A percentile compares a stretch with the other conserved stretches of the same genome.
These are phyloP conservation scores for Lasioglossum figueresi DNA, from an alignment of 2,888 invertebrate genomes.

Conservation along the genomic window DNA sequence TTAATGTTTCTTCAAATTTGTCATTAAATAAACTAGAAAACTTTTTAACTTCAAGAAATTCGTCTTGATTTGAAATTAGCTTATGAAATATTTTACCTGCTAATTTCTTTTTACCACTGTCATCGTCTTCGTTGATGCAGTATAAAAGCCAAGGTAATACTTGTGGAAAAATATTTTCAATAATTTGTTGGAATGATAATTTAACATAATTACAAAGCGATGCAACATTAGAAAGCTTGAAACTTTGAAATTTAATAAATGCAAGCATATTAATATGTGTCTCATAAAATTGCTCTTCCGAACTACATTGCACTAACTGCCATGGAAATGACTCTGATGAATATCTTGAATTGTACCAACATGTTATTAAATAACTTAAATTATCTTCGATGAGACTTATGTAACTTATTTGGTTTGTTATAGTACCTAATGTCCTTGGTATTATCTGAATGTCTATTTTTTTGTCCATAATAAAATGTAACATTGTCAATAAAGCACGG, in stretches of 20 bases:
- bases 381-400: constrained; percentile 81
- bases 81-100: constrained; percentile 71
- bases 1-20: constrained; percentile 79
- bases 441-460: constrained; percentile 83
- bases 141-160: constrained; percentile 72
- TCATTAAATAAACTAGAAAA: constrained; percentile 76
- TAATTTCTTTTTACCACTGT: constrained; percentile 59
- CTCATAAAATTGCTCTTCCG: constrained; percentile 82
- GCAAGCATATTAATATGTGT: constrained; percentile 82
- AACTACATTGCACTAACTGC: constrained; percentile 81
- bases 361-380: constrained; percentile 84
- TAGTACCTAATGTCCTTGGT: constrained; percentile 84
- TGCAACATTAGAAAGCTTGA: constrained; percentile 74
- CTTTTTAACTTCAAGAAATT: constrained; percentile 72
- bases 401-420: constrained; percentile 78
- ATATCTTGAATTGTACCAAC: constrained; percentile 84
- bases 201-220: constrained; percentile 76
- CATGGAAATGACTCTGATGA: constrained; percentile 84
- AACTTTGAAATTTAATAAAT: constrained; percentile 82
- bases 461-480: constrained; percentile 86
- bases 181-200: constrained; percentile 71
- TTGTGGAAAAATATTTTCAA: constrained; percentile 76
- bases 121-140: constrained; percentile 58
- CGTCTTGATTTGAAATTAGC: constrained; percentile 70
- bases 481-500: constrained; percentile 85